Conservation (phyloP, 2,888 invertebrate species). For the Limnephilus marmoratus region DNA sequence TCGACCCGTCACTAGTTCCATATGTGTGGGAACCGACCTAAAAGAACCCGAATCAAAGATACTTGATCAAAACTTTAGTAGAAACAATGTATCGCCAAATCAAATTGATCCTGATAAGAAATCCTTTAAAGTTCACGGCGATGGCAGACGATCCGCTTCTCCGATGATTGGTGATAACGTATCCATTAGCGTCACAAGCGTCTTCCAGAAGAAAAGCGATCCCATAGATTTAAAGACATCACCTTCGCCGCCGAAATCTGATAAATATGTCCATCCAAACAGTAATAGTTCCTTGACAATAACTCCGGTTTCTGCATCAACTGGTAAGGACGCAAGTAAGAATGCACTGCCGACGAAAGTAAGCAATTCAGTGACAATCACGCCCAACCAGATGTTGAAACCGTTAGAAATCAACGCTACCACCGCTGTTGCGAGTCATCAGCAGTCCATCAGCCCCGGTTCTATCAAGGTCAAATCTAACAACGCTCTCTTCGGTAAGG, state of each 20-base stretch:
- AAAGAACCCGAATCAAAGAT: conserved; percentile 43
- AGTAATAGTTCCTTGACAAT: conserved; percentile 76
- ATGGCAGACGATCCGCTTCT: conserved; percentile 23
- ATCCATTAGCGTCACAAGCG: conserved; percentile 63
- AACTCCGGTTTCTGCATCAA: conserved; percentile 71
- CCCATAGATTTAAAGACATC: conserved; percentile 49
- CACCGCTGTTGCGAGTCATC: conserved; percentile 13
- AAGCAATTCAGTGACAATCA: conserved; percentile 58
- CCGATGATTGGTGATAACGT: conserved; percentile 62
- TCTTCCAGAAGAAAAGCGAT: conserved; percentile 62
- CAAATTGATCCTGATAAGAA: conserved; percentile 55
- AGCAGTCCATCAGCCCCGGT: conserved; percentile 28
- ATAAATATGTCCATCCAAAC: conserved; percentile 72
- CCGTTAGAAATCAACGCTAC: conserved; percentile 70
- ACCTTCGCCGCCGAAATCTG: conserved; percentile 68
- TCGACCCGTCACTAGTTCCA: conserved; percentile 56
- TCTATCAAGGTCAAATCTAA: conserved; percentile 74
- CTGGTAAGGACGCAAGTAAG: conserved; percentile 68
- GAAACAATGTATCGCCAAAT: conserved; percentile 21
- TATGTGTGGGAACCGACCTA: conserved; percentile 56
- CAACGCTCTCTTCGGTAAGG: conserved; percentile 68
- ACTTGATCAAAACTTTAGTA: not conserved
- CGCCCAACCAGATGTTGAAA: conserved; percentile 56
- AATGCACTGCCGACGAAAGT: conserved; percentile 67
- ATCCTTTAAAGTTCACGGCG: conserved; percentile 55